Conservation (phyloP, 2,113 vertebrate species). For the Chaetodon trifascialis region DNA sequence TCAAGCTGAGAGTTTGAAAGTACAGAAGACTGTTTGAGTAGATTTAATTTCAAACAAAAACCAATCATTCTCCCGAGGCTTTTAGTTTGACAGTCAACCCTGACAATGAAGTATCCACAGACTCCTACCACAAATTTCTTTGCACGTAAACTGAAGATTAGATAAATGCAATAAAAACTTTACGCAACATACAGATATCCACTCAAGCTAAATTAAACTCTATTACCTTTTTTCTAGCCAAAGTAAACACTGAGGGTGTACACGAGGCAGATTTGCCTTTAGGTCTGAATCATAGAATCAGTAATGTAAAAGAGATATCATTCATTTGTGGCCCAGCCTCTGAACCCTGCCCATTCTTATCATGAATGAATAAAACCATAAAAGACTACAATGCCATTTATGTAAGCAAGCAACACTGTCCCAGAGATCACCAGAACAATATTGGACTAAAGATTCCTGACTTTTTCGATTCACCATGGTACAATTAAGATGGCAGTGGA, state of each 20-base stretch:
- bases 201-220: conserved; percentile 1
- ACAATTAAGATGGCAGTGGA: conserved; percentile 16
- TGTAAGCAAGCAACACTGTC: not conserved
- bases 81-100: conserved; percentile 1
- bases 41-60: too few relatives aligned
- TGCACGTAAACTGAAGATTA: conserved; percentile 10
- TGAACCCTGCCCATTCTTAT: conserved; percentile 48
- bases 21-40: not conserved
- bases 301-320: conserved; percentile 31
- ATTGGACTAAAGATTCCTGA: not conserved
- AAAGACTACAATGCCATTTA: conserved; percentile 9
- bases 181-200: not conserved
- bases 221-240: not conserved
- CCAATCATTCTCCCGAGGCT: not conserved
- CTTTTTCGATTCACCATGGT: conserved; percentile 37
- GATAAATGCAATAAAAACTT: conserved; percentile 15
- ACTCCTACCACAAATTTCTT: not conserved
- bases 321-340: conserved; percentile 35
- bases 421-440: not conserved
- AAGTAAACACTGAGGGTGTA: conserved; percentile 35
- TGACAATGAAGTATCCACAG: not conserved
- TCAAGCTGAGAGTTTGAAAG: not conserved
- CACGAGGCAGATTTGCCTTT: conserved; percentile 4
- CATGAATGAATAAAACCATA: conserved; percentile 35
- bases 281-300: conserved; percentile 14